These are phyloP conservation scores for Drosophila greeni DNA, from an alignment of 2,888 invertebrate species.

Conservation along the genomic window DNA sequence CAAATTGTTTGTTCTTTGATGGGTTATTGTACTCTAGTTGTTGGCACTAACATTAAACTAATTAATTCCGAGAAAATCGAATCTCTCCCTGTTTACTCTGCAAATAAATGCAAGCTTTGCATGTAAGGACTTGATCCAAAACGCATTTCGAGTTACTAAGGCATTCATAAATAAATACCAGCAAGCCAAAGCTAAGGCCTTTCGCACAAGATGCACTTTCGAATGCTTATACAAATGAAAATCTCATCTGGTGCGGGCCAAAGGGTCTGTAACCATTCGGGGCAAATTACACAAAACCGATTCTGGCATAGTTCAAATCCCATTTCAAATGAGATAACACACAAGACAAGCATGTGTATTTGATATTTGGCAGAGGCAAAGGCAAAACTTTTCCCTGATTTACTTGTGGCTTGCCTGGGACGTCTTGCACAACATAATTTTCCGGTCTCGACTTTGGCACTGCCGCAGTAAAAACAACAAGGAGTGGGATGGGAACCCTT, in stretches of 20 bases:
- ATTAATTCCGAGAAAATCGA: neutral
- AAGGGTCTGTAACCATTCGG: constrained; percentile 19
- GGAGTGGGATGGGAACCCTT: constrained; percentile 4
- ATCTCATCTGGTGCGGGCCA: constrained; percentile 4
- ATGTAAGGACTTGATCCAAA: neutral
- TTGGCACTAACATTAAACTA: neutral
- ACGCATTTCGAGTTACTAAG: neutral
- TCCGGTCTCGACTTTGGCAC: constrained; percentile 15
- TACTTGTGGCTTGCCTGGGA: constrained; percentile 20
- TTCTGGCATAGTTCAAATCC: constrained; percentile 31
- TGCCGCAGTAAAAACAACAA: constrained; percentile 30
- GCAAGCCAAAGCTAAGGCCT: neutral
- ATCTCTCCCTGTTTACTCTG: neutral
- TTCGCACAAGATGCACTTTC: constrained; percentile 1
- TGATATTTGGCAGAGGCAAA: constrained; percentile 23
- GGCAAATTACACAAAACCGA: constrained; percentile 28
- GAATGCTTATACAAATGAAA: constrained; percentile 7
- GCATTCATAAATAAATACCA: constrained; percentile 2
- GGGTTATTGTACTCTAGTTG: neutral
- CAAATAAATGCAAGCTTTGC: neutral
- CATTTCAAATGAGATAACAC: constrained; percentile 32
- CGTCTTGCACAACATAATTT: constrained; percentile 37
- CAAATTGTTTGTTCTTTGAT: neutral
- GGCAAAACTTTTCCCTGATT: constrained; percentile 33
- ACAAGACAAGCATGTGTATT: constrained; percentile 13